phyloP scores from a whole-genome alignment of 2,888 invertebrate species.

The Lampropteryx suffumata region DNA sequence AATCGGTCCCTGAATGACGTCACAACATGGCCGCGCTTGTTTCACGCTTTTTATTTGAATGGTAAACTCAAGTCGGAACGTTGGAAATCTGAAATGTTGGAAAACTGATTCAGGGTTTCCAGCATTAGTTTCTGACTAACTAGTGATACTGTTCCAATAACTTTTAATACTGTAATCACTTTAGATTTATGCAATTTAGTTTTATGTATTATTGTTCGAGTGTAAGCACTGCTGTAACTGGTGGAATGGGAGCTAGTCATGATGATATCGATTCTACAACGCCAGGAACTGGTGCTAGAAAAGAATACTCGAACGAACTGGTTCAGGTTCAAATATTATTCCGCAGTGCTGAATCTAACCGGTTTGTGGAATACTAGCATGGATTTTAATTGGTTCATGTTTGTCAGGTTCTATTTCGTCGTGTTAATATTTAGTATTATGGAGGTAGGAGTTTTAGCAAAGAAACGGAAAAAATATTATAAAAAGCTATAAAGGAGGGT shows the following conservation, averaged over 20 bases:
- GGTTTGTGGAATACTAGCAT: slow-evolving; percentile 11
- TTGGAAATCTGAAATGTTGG: slow-evolving; percentile 28
- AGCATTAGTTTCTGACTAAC: not conserved
- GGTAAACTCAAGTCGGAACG: slow-evolving; percentile 28
- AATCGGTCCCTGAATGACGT: slow-evolving; percentile 42
- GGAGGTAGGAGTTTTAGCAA: no score
- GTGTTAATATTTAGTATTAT: no score
- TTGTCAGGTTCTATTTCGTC: not conserved
- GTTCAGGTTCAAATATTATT: slow-evolving; percentile 19
- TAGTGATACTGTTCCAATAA: no score
- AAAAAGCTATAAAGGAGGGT: no score
- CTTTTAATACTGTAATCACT: no score
- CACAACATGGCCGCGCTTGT: slow-evolving; percentile 41
- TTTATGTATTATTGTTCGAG: no score
- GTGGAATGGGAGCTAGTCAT: no score
- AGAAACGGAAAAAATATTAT: no score
- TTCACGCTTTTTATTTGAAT: slow-evolving; percentile 30
- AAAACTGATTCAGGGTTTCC: slow-evolving; percentile 13
- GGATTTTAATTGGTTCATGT: slow-evolving; percentile 16
- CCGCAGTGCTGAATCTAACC: slow-evolving; percentile 3
- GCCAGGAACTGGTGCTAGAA: slow-evolving; percentile 2
- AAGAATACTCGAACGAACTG: not conserved
- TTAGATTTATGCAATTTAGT: no score
- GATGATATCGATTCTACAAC: no score
- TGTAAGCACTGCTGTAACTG: no score